Base-by-base conservation (phyloP, 1,140 invertebrate species). In the Wiebesia pumilae region DNA sequence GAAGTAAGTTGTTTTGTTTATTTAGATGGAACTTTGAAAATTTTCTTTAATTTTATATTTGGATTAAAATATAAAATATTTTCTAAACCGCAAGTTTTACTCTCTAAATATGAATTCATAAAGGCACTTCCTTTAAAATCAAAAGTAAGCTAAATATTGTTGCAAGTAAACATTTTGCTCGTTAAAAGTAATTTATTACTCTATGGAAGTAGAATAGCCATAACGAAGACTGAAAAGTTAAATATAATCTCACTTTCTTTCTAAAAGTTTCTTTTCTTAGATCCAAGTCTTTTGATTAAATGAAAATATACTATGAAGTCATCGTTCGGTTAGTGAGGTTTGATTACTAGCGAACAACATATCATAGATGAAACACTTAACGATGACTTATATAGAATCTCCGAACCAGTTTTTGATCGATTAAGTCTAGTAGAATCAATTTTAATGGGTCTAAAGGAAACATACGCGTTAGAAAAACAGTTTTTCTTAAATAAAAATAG, bases 1-100 rank as follows among this genome's bases (percentile, higher is more conserved):
- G 95, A 95, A 94, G 95, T 95, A 91, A 95, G 95, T 94, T 14
- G 81, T 88, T 84, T 81, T 43, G 47, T 67, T 38, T n/a, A 43
- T 69, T 85, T 47, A 51, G 71, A 38, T 54, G 3, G 10, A 69
- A 82, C 47, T 69, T 82, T 47, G 0, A 2, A 2, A 24, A 0
- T 30, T 82, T 82, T 3, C 38, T 35, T 75, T 75, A 75, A 14
- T 33, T 54, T 51, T 43, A 0, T 12, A 77, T 0, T 4, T 6
- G 47, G 30, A n/a, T 77, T 12, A 47, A 77, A 77, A 47, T 51
- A 30, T n/a, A 30, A 6, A 33, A 71, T 19, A 21, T 38, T 19
- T 33, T 38, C 1, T 21, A 40, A 35, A 71, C 38, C 10, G 14
- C 58, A 38, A 38, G 38, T 38, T 38, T 12, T 27, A 43, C n/a